These are phyloP conservation scores for Eidolon helvum DNA, from an alignment of 2,113 vertebrate species.

Conservation along the genomic window DNA sequence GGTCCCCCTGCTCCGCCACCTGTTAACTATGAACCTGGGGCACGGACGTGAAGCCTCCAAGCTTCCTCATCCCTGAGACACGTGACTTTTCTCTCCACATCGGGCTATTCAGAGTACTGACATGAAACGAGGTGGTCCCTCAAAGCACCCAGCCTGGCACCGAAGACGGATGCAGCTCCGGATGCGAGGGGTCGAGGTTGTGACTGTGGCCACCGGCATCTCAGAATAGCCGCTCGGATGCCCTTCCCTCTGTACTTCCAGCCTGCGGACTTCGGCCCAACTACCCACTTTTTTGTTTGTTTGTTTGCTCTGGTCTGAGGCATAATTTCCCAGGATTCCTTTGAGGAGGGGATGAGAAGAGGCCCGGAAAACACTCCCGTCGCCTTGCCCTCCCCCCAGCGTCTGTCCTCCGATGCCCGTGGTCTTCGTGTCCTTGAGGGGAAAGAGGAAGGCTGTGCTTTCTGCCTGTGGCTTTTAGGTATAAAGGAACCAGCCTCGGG, in stretches of 20 bases:
- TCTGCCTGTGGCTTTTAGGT: accelerated
- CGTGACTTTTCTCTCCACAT: accelerated
- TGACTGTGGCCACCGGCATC: accelerated
- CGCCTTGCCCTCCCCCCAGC: accelerated
- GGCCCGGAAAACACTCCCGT: accelerated
- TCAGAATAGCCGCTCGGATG: not conserved
- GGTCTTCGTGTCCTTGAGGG: not conserved
- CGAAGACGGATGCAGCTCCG: not conserved
- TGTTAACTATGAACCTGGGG: not conserved
- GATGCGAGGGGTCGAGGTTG: accelerated
- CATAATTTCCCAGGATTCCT: not conserved
- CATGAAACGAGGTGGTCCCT: accelerated
- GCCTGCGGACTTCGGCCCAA: not conserved
- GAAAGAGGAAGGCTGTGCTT: accelerated
- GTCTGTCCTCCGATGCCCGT: accelerated
- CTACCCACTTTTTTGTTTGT: accelerated
- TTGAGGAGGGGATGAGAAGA: not conserved
- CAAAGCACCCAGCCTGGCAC: not conserved
- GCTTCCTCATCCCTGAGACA: not conserved
- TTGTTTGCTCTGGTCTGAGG: not conserved
- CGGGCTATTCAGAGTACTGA: not conserved
- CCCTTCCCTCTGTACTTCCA: accelerated
- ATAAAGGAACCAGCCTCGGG: not conserved
- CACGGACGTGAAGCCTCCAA: not conserved
- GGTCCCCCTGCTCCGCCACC: not conserved